These are phyloP conservation scores for Argyra leucocephala DNA, from an alignment of 2,888 invertebrate species.

Conservation along the genomic window DNA sequence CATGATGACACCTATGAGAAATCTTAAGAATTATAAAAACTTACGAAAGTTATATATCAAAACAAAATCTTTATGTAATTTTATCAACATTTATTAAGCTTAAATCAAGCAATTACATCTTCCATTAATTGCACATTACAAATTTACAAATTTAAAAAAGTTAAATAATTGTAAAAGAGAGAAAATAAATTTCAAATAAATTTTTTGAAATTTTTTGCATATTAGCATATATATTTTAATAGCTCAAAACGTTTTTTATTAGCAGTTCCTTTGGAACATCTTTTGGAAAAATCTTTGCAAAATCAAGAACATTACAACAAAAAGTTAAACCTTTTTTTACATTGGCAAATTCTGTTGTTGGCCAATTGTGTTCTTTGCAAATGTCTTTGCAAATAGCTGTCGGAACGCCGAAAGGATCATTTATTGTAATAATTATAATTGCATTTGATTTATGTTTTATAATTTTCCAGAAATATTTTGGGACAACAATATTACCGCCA, in stretches of 20 bases:
- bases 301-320: slow-evolving; percentile 24
- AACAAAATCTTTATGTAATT: too few relatives aligned
- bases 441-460: slow-evolving; percentile 37
- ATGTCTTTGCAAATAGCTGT: slow-evolving; percentile 37
- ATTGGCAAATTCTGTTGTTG: slow-evolving; percentile 18
- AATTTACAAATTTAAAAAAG: too few relatives aligned
- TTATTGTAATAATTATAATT: slow-evolving; percentile 44
- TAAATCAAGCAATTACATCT: too few relatives aligned
- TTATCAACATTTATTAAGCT: too few relatives aligned
- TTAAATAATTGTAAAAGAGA: too few relatives aligned
- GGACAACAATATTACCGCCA: slow-evolving; percentile 38
- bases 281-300: slow-evolving; percentile 18
- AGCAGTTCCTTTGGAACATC: slow-evolving; percentile 16
- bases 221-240: not conserved
- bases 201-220: too few relatives aligned
- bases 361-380: slow-evolving; percentile 38
- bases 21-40: too few relatives aligned
- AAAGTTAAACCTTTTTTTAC: slow-evolving; percentile 24
- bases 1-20: too few relatives aligned
- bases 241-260: not conserved
- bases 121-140: too few relatives aligned
- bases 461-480: slow-evolving; percentile 45
- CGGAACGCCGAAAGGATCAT: slow-evolving; percentile 42
- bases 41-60: too few relatives aligned
- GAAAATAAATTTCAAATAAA: too few relatives aligned